Evolutionary conservation across 2,888 invertebrate species (phyloP), one percentile per base, ranked within the genome.

Genomic region (Adela reaumurella): DNA sequence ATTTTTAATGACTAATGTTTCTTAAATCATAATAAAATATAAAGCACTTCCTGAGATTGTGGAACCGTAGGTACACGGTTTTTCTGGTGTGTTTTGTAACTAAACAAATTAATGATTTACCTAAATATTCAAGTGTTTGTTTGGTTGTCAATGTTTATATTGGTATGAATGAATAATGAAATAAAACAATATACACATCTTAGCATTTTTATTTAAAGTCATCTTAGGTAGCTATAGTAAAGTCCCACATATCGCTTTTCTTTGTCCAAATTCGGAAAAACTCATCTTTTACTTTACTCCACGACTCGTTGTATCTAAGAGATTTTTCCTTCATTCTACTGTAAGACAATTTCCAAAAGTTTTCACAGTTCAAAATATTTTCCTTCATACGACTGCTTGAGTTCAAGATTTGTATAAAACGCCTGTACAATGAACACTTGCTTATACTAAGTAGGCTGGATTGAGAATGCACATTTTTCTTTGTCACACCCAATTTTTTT

Each of bases 401-500:
- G 1, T 65, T 59, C 20, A 82, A 50, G 49, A 81, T 55, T 14
- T 66, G 58, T 17, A 77, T 50, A 58, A 83, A 87, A 46, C 56
- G 69, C 53, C 66, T 64, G 46, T 83, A 74, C 3, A 87, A 54
- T 53, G 71, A 72, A 56, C 73, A 74, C 68, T 85, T 84, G 56
- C 81, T 82, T 42, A 86, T 73, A 47, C 71, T 64, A 50, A 87
- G 63, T 35, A 74, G 71, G 45, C 66, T 74, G 14, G 62, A 73
- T 17, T 67, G 65, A 18, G 59, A 62, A 46, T 66, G 62, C 19
- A 67, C 59, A 51, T 72, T 74, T 59, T 87, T 90, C 62, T 88
- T 90, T 0, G 91, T 92, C 1, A 86, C 74, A 3, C 94, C 94
- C 63, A 90, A 86, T 53, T 86, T 89, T 58, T 81, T 83, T 3